Evolutionary conservation across 2,888 invertebrate species (phyloP), one percentile per base, ranked within the genome.

Genomic region (Plagodis dolabraria): DNA sequence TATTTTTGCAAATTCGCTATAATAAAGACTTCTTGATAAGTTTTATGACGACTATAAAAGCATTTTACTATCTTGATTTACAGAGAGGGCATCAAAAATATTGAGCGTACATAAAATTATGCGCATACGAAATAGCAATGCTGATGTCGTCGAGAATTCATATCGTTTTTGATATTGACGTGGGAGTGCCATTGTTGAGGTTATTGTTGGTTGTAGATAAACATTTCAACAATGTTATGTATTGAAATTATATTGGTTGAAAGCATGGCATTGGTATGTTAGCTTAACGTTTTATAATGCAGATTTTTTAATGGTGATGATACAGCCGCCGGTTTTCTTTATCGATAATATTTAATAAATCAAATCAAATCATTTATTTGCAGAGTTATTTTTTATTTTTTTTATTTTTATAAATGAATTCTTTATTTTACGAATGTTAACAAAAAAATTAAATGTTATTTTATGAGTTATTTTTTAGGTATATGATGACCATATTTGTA

Each of bases 91-190:
- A 53, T 58, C 53, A 53, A 59, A 59, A 65, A 59, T 57, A 46
- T 58, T 57, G 55, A 53, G 57, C 54, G 50, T 60, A 65, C 50
- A 63, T 61, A 60, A 63, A 57, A 63, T 64, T 65, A 67, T 67
- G 67, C 64, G 64, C 65, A 69, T 69, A 69, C 64, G 64, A 64
- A 67, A 69, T 65, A 57, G 62, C 45, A 57, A 49, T 59, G 58
- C 59, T 57, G 56, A 56, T 64, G 62, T 58, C 57, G 47, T 54
- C 53, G 59, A n/a, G 54, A 52, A 59, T 65, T 64, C 65, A 62
- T 60, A 64, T 53, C 43, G 47, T 53, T 52, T 44, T 44, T 45
- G 43, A 51, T 60, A 49, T 60, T 60, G 51, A 67, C 63, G 53
- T 62, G 60, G 7, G 45, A n/a, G 48, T 52, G 33, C 43, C 48